phyloP scores from a whole-genome alignment of 2,113 vertebrate genomes.

The Mastomys coucha region DNA sequence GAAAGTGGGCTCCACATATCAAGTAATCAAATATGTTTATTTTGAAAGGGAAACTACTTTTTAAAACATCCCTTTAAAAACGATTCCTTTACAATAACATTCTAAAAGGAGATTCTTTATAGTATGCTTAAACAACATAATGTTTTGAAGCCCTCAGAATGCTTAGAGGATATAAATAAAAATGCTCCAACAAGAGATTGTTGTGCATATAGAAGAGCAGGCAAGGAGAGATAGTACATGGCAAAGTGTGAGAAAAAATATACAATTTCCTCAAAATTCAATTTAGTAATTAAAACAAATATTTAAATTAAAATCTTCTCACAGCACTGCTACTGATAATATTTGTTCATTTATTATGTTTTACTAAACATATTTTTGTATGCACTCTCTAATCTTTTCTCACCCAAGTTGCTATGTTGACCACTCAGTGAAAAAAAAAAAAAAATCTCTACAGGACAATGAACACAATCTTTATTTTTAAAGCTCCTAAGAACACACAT shows the following conservation, averaged over 20 bases:
- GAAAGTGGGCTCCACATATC: conserved; percentile 67
- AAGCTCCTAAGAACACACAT: neutral
- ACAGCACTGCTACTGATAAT: conserved; percentile 29
- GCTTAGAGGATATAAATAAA: neutral
- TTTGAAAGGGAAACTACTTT: conserved; percentile 72
- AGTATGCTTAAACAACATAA: neutral
- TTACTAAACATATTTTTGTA: conserved; percentile 14
- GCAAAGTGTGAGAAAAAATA: conserved; percentile 44
- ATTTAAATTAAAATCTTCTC: neutral
- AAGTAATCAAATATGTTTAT: conserved; percentile 77
- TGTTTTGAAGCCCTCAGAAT: conserved; percentile 48
- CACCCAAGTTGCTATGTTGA: neutral
- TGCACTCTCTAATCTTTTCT: conserved; percentile 20
- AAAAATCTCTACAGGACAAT: neutral
- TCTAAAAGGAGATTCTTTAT: conserved; percentile 39
- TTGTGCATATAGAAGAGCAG: neutral
- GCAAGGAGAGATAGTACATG: neutral
- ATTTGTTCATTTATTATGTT: conserved; percentile 20
- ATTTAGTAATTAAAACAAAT: conserved; percentile 40
- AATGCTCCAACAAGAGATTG: conserved; percentile 24
- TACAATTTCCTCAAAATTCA: neutral
- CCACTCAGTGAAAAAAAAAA: neutral
- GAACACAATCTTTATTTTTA: neutral
- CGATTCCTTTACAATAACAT: conserved; percentile 46
- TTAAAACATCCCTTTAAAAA: conserved; percentile 53